Percentiles rank a stretch among this genome's conserved stretches.
These are phyloP conservation scores for Sebastes jordani DNA, from an alignment of 2,797 vertebrate species.

Conservation along the genomic window DNA sequence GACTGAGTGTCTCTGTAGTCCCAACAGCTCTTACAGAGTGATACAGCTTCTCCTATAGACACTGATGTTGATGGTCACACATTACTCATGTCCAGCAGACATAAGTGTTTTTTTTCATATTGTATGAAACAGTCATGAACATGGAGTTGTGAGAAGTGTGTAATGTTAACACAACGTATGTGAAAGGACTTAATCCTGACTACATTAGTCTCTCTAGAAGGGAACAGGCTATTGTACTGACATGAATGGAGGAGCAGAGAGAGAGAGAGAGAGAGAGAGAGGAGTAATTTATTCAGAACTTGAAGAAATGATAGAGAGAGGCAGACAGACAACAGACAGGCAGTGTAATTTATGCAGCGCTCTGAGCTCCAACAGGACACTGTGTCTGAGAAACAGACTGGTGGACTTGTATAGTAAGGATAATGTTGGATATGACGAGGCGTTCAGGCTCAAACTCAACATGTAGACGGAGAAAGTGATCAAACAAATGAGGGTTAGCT, in stretches of 20 bases:
- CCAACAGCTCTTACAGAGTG: no score
- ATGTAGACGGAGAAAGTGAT: background rate
- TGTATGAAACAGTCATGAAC: conserved; percentile 25
- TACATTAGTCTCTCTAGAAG: conserved; percentile 68
- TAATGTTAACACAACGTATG: conserved; percentile 52
- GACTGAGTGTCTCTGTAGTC: no score
- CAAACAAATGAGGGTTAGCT: background rate
- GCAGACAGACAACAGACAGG: conserved; percentile 60
- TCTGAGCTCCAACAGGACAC: conserved; percentile 29
- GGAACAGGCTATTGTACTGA: conserved; percentile 63
- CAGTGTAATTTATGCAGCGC: conserved; percentile 68
- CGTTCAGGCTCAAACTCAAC: background rate
- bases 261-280: conserved; percentile 23
- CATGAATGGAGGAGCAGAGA: conserved; percentile 63
- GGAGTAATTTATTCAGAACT: conserved; percentile 70
- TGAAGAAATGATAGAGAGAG: conserved; percentile 54
- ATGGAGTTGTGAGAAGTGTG: conserved; percentile 44
- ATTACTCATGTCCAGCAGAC: background rate
- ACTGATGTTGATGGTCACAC: background rate
- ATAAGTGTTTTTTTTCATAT: background rate
- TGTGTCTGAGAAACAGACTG: conserved; percentile 6
- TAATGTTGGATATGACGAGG: background rate
- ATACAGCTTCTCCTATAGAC: background rate
- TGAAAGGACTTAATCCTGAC: conserved; percentile 69
- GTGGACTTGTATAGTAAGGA: background rate